Evolutionary conservation across 2,113 vertebrate species (phyloP).

Genomic region (Indicator indicator): DNA sequence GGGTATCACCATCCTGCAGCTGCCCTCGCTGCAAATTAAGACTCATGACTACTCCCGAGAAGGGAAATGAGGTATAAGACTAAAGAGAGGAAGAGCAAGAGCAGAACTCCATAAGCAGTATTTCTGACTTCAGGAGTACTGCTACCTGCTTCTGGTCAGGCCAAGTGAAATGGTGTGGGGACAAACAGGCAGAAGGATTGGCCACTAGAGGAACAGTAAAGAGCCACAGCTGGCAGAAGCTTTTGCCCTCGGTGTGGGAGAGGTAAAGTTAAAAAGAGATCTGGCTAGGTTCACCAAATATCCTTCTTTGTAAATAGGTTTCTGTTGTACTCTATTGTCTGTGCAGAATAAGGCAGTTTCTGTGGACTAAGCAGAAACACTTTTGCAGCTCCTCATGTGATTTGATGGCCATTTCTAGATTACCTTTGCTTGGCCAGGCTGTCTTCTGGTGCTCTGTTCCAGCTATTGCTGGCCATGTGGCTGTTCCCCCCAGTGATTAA

Average conservation of each 20-base stretch:
- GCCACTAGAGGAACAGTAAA: background rate
- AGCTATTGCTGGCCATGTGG: accelerated
- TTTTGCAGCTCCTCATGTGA: background rate
- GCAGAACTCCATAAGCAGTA: background rate
- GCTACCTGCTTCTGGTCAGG: background rate
- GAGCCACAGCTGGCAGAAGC: background rate
- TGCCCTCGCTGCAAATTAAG: background rate
- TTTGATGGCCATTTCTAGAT: background rate
- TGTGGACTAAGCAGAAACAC: background rate
- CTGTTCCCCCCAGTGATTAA: background rate
- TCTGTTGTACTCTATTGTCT: background rate
- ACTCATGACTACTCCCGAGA: background rate
- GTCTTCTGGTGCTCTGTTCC: background rate
- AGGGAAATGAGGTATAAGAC: background rate
- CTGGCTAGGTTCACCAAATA: background rate
- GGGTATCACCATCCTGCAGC: background rate
- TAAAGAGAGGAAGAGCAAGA: background rate
- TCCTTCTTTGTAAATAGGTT: background rate
- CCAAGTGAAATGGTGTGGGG: background rate
- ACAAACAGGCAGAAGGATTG: background rate
- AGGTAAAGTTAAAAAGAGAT: background rate
- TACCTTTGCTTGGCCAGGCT: background rate
- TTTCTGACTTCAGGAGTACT: background rate
- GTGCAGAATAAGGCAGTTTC: background rate
- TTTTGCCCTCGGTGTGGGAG: background rate